These are phyloP conservation scores for Agonum fuliginosum DNA, from an alignment of 2,888 invertebrate species.

Conservation along the genomic window DNA sequence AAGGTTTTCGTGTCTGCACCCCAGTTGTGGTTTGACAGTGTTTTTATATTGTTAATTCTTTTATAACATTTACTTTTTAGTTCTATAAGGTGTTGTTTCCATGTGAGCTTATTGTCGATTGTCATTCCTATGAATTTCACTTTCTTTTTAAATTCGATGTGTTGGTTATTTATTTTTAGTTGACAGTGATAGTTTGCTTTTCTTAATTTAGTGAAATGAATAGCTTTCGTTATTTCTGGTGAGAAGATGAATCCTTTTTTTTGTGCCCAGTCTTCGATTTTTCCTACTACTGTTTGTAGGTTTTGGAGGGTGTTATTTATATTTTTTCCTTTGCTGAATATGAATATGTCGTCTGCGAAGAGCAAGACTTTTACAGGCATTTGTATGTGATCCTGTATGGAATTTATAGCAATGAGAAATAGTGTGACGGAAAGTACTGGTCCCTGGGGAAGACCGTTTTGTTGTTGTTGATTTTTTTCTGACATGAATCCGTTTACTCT, in stretches of 20 bases:
- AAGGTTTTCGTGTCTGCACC: not conserved
- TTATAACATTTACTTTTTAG: constrained; percentile 26
- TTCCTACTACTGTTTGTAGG: not conserved
- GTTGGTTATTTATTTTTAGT: too few relatives aligned
- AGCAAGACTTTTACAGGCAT: not conserved
- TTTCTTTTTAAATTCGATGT: too few relatives aligned
- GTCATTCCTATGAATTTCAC: constrained; percentile 20
- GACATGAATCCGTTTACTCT: not conserved
- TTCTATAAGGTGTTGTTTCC: constrained; percentile 25
- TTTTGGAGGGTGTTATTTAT: not conserved
- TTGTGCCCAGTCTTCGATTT: not conserved
- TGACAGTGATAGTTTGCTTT: too few relatives aligned
- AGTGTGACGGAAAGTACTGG: constrained; percentile 4
- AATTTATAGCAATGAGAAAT: constrained; percentile 8
- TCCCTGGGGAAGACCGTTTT: constrained; percentile 29
- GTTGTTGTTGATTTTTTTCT: not conserved
- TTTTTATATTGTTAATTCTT: constrained; percentile 55
- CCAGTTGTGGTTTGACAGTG: constrained; percentile 47
- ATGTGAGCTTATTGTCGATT: constrained; percentile 22
- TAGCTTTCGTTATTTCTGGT: too few relatives aligned
- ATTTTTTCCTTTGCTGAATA: constrained; percentile 4
- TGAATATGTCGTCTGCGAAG: constrained; percentile 8
- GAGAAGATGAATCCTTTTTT: too few relatives aligned
- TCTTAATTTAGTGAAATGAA: too few relatives aligned
- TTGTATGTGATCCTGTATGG: not conserved